Evolutionary conservation across 1,140 invertebrate species (phyloP).

Genomic region (Drosophila parvula): DNA sequence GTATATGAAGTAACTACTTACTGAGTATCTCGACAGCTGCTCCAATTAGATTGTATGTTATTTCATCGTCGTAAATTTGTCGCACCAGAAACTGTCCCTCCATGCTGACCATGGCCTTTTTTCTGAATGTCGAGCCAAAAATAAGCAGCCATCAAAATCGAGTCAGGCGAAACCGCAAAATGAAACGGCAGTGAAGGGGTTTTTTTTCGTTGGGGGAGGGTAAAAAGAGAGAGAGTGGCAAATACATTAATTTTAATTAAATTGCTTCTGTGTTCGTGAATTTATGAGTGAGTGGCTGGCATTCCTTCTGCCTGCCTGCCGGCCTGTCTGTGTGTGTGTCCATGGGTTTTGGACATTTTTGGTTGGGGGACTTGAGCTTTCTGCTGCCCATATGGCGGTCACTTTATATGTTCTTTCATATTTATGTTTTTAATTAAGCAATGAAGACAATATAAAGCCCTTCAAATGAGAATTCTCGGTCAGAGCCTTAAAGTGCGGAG

Average conservation of each 20-base stretch:
- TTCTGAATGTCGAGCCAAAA: slow-evolving; percentile 86
- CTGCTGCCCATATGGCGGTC: slow-evolving; percentile 47
- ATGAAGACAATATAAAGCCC: slow-evolving; percentile 42
- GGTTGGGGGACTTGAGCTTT: slow-evolving; percentile 15
- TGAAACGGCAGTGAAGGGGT: slow-evolving; percentile 34
- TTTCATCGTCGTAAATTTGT: slow-evolving; percentile 97
- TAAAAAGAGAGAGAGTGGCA: slow-evolving; percentile 30
- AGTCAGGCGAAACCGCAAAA: slow-evolving; percentile 37
- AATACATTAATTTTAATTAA: slow-evolving; percentile 83
- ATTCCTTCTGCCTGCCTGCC: slow-evolving; percentile 19
- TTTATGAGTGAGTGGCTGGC: slow-evolving; percentile 56
- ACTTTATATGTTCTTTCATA: slow-evolving; percentile 47
- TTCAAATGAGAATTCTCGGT: slow-evolving; percentile 35
- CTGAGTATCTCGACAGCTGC: slow-evolving; percentile 95
- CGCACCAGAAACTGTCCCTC: slow-evolving; percentile 97
- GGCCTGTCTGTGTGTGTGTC: slow-evolving; percentile 19
- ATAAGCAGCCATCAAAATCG: slow-evolving; percentile 60
- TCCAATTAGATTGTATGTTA: slow-evolving; percentile 96
- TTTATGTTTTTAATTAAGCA: slow-evolving; percentile 70
- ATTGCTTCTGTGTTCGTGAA: slow-evolving; percentile 69
- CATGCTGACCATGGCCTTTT: slow-evolving; percentile 96
- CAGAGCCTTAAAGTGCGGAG: slow-evolving; percentile 7
- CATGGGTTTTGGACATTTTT: slow-evolving; percentile 22
- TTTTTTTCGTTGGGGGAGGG: slow-evolving; percentile 13
- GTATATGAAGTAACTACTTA: slow-evolving; percentile 85